These are phyloP conservation scores for Coleophora deauratella DNA, from an alignment of 2,888 invertebrate genomes.

Conservation along the genomic window DNA sequence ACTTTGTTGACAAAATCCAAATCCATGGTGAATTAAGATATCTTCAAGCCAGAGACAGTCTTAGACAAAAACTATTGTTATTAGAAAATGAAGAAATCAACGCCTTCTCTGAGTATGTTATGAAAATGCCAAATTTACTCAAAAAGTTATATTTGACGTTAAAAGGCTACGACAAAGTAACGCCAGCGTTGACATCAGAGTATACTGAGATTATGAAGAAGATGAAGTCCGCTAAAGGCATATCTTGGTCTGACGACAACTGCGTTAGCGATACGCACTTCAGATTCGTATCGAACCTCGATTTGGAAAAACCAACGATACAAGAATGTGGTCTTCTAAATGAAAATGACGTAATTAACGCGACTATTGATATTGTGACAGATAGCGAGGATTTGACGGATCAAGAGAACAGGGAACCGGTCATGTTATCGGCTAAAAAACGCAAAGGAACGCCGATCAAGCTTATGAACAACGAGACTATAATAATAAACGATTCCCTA, in stretches of 20 bases:
- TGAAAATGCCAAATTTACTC: slow-evolving; percentile 67
- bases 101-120: slow-evolving; percentile 62
- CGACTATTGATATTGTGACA: slow-evolving; percentile 37
- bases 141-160: slow-evolving; percentile 75
- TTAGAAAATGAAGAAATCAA: slow-evolving; percentile 69
- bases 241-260: slow-evolving; percentile 75
- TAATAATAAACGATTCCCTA: slow-evolving; percentile 58
- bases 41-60: slow-evolving; percentile 49
- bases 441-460: slow-evolving; percentile 61
- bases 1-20: slow-evolving; percentile 39
- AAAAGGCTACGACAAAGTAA: slow-evolving; percentile 73
- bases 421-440: slow-evolving; percentile 30
- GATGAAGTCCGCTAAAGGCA: slow-evolving; percentile 73
- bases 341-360: slow-evolving; percentile 24
- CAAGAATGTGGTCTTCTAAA: slow-evolving; percentile 24
- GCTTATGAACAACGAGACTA: slow-evolving; percentile 51
- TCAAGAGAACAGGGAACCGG: slow-evolving; percentile 41
- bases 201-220: slow-evolving; percentile 75
- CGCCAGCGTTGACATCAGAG: slow-evolving; percentile 69
- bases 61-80: slow-evolving; percentile 38
- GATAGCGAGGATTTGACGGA: slow-evolving; percentile 55
- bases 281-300: slow-evolving; percentile 46
- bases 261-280: slow-evolving; percentile 38
- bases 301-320: slow-evolving; percentile 39
- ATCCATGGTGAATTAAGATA: slow-evolving; percentile 46